Conservation (phyloP, 2,888 invertebrate species). For the Nomada hirtipes region DNA sequence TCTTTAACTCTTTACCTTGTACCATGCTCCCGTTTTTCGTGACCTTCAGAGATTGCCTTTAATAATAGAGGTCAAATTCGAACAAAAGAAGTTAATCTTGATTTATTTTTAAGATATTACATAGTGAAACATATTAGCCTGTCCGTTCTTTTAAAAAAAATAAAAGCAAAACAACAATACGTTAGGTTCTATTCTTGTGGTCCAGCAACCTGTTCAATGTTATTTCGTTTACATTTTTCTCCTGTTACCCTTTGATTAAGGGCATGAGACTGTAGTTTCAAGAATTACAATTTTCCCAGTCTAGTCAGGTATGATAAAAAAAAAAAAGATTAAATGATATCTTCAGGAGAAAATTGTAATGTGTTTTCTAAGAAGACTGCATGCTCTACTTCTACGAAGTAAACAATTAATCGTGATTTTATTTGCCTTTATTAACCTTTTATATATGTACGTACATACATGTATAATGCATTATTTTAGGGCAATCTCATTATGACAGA, state of each 20-base stretch:
- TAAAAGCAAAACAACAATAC: neutral
- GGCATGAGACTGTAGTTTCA: slow-evolving; percentile 15
- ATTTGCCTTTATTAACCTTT: slow-evolving; percentile 44
- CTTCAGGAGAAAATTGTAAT: slow-evolving; percentile 24
- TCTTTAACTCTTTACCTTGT: too few relatives aligned
- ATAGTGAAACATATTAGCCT: slow-evolving; percentile 35
- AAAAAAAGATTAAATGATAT: neutral
- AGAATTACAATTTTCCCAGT: slow-evolving; percentile 23
- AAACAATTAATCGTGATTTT: slow-evolving; percentile 40
- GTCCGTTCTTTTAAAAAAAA: neutral
- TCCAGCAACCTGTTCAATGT: slow-evolving; percentile 1
- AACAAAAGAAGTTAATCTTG: slow-evolving; percentile 48
- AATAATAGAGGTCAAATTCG: slow-evolving; percentile 78
- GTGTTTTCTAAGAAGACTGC: slow-evolving; percentile 28
- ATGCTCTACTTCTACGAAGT: slow-evolving; percentile 27
- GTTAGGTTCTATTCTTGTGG: neutral
- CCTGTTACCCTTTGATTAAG: slow-evolving; percentile 27
- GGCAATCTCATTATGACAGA: neutral
- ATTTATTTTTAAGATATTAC: slow-evolving; percentile 19
- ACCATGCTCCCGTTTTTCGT: slow-evolving; percentile 53
- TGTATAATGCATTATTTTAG: neutral
- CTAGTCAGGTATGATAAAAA: slow-evolving; percentile 44
- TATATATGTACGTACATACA: neutral
- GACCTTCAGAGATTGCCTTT: slow-evolving; percentile 77
- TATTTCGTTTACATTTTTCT: slow-evolving; percentile 12